These are phyloP conservation scores for Peromyscus nudipes DNA, from an alignment of 2,797 vertebrate species.

Conservation along the genomic window DNA sequence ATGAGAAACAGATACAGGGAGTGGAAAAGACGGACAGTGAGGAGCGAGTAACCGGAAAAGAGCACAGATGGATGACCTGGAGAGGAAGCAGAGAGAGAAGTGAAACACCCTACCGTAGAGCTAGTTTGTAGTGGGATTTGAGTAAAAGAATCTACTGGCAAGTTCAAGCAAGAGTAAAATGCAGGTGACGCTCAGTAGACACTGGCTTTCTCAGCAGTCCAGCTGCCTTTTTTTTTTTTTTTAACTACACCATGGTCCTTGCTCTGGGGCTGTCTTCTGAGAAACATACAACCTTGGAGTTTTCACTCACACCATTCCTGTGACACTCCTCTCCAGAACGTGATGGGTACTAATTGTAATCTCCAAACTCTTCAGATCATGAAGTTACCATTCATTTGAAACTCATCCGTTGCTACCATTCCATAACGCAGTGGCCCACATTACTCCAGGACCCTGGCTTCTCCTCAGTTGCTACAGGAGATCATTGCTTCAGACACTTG, in stretches of 20 bases:
- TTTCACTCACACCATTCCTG: conserved; percentile 43
- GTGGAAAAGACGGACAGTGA: background rate
- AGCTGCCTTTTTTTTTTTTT: conserved; percentile 7
- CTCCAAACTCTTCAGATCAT: conserved; percentile 45
- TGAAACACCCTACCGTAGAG: conserved; percentile 50
- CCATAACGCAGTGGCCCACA: conserved; percentile 31
- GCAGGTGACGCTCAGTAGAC: conserved; percentile 68
- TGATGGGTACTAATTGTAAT: conserved; percentile 53
- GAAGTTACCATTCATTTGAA: conserved; percentile 69
- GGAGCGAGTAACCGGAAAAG: background rate
- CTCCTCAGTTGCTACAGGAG: conserved; percentile 27
- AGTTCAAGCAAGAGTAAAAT: conserved; percentile 71
- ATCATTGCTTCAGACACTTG: conserved; percentile 35
- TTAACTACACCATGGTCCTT: conserved; percentile 30
- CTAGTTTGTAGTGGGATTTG: conserved; percentile 49
- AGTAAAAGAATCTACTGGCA: conserved; percentile 66
- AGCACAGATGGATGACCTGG: background rate
- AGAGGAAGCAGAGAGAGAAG: background rate
- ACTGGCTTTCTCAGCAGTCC: conserved; percentile 62
- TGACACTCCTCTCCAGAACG: conserved; percentile 54
- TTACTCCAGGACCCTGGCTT: conserved; percentile 63
- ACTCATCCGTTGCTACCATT: conserved; percentile 61
- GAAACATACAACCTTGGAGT: conserved; percentile 17
- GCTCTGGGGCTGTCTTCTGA: conserved; percentile 55
- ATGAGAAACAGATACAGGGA: conserved; percentile 15